These are phyloP conservation scores for Zhuqinia jingwanae DNA, from an alignment of 2,888 invertebrate species.

Conservation along the genomic window DNA sequence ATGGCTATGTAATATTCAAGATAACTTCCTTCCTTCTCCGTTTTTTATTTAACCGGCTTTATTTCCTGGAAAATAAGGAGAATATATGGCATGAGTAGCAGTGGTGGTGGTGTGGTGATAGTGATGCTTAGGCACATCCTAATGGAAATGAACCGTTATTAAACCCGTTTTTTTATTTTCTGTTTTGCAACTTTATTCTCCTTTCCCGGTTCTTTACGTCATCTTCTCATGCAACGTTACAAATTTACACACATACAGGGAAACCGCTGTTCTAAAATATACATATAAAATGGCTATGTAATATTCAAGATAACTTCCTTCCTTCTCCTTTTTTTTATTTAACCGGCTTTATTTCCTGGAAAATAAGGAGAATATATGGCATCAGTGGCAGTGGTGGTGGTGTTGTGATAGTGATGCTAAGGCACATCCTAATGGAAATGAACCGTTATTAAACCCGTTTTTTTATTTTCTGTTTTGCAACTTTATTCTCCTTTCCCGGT, in stretches of 20 bases:
- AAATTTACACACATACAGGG: too few relatives aligned
- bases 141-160: constrained; percentile 58
- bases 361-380: background rate
- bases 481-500: background rate
- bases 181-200: background rate
- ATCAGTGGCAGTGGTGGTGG: too few relatives aligned
- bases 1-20: background rate
- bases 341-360: constrained; percentile 27
- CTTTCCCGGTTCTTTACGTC: background rate
- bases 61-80: constrained; percentile 12
- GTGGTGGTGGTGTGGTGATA: too few relatives aligned
- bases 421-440: constrained; percentile 53
- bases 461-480: background rate
- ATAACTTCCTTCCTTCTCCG: background rate
- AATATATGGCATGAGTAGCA: too few relatives aligned
- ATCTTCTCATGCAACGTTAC: too few relatives aligned
- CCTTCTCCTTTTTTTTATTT: background rate
- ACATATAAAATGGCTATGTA: constrained; percentile 2
- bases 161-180: constrained; percentile 9
- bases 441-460: constrained; percentile 36
- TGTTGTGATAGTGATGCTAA: background rate
- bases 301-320: background rate
- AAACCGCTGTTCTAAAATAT: too few relatives aligned
- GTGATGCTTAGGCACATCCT: background rate
- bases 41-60: constrained; percentile 1